phyloP scores from a whole-genome alignment of 2,797 vertebrate genomes.

The Hapalemur alaotrensis region DNA sequence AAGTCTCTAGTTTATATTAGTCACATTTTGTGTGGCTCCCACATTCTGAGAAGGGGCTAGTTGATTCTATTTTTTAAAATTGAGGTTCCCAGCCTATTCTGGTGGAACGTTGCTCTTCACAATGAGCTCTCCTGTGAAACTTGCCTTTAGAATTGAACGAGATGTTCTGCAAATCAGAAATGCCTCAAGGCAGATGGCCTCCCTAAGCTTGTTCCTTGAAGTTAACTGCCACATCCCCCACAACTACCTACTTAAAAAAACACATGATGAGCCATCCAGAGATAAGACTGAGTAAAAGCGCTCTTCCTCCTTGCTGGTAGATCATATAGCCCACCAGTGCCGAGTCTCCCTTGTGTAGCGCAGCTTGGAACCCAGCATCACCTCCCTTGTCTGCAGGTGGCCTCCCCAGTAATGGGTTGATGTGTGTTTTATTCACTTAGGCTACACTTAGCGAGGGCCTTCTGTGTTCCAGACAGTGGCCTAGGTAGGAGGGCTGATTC shows the following conservation, averaged over 20 bases:
- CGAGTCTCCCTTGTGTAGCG: neutral
- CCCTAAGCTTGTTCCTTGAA: neutral
- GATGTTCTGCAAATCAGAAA: neutral
- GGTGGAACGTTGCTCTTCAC: neutral
- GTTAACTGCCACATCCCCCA: neutral
- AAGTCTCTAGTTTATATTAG: neutral
- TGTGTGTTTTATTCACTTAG: neutral
- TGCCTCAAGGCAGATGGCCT: neutral
- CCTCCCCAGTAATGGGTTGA: neutral
- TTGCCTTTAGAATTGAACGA: neutral
- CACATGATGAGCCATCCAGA: rapidly evolving
- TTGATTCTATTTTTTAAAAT: neutral
- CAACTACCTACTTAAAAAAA: neutral
- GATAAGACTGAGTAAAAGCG: neutral
- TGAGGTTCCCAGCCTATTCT: neutral
- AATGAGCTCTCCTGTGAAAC: neutral
- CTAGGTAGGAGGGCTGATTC: neutral
- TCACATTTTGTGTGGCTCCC: neutral
- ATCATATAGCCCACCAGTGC: rapidly evolving
- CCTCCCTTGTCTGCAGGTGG: neutral
- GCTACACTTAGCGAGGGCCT: neutral
- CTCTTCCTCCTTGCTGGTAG: neutral
- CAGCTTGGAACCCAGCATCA: neutral
- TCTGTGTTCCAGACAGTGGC: neutral
- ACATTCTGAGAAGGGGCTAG: neutral